Base-by-base conservation (phyloP, 2,113 vertebrate genomes). In the Hystrix cristata region DNA sequence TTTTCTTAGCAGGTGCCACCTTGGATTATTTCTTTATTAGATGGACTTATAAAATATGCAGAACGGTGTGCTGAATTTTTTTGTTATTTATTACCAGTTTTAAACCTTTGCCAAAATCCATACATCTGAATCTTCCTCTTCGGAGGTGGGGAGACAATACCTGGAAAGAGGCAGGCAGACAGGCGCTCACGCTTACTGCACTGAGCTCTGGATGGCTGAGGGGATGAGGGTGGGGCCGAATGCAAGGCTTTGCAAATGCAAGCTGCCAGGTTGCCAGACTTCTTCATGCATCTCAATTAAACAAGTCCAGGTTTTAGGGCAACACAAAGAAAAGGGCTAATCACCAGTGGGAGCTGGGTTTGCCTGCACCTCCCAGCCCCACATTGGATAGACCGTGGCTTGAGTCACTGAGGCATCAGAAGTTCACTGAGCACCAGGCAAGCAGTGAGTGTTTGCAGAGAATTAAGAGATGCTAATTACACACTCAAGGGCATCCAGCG, bases 1-100 rank as follows among this genome's bases (percentile, higher is more conserved):
- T 98, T 98, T 89, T 98, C 98, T 98, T 97, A 98, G 97, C 97
- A 98, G 95, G 98, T 98, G 98, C 91, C 98, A 97, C 98, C 98
- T 98, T 98, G 96, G 96, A 98, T 98, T 98, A 98, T 97, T 98
- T 98, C 97, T 98, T 98, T 98, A 99, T 99, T 98, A 98, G 85
- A 84, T 84, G 95, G 97, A 97, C 94, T 98, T 98, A 97, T 98
- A 98, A 98, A 98, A 98, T 98, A 98, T 98, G 97, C 97, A 98
- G 95, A 98, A 98, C 69, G 82, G 57, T 97, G 96, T 96, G 96
- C 71, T 98, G 98, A 98, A 97, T 97, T 98, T 97, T 76, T 86
- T 96, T 96, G 95, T 98, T 98, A 98, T 98, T 99, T 98, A 98
- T 98, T 98, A 76, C 80, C 19, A 81, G 95, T 97, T 97, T 99